Conservation (phyloP, 2,113 vertebrate species). For the Solenodon paradoxus region DNA sequence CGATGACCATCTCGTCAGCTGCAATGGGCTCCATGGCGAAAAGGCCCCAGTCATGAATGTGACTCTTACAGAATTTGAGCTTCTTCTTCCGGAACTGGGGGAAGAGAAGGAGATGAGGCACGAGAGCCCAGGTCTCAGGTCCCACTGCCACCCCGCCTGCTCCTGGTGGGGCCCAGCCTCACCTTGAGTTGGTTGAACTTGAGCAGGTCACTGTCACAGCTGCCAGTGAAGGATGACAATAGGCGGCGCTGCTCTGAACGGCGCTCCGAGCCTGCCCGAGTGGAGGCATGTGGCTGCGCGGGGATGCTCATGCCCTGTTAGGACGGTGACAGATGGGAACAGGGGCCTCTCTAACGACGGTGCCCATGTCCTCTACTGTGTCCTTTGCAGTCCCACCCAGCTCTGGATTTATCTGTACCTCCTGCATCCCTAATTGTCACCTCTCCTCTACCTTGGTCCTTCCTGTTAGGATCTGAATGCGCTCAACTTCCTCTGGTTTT, state of each 20-base stretch:
- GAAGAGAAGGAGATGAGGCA: not conserved
- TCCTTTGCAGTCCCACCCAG: not conserved
- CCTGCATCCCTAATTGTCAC: not conserved
- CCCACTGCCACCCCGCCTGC: accelerated
- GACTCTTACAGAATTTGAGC: conserved; percentile 96
- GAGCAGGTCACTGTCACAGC: conserved; percentile 97
- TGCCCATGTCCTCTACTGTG: accelerated
- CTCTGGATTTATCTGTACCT: not conserved
- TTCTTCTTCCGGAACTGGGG: conserved; percentile 98
- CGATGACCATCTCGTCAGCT: conserved; percentile 99
- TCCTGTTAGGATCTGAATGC: accelerated
- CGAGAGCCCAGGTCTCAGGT: not conserved
- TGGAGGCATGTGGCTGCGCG: conserved; percentile 94
- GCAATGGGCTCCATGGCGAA: conserved; percentile 98
- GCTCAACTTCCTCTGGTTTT: not conserved
- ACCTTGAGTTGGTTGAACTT: conserved; percentile 99
- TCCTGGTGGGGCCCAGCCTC: not conserved
- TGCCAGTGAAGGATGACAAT: conserved; percentile 93
- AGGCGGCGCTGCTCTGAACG: conserved; percentile 95
- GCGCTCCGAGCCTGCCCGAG: conserved; percentile 94
- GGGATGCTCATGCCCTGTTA: conserved; percentile 97
- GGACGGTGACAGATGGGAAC: not conserved
- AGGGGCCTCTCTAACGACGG: not conserved
- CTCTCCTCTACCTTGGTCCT: not conserved
- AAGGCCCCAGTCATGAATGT: conserved; percentile 99